Conservation (phyloP, 2,113 vertebrate genomes). For the Gnathonemus longibarbis region DNA sequence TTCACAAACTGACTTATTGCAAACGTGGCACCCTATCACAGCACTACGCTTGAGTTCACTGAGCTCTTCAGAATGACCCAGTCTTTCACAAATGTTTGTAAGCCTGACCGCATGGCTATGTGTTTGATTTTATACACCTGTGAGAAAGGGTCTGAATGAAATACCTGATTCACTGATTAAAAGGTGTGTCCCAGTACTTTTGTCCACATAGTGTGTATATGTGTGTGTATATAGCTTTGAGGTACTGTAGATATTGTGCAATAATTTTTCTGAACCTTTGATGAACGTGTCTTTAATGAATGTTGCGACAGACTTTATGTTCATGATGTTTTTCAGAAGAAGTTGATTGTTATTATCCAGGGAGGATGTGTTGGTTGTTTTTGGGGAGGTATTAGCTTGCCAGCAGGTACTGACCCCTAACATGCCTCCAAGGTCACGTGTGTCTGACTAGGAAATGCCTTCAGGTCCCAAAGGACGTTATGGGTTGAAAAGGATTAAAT, state of each 20-base stretch:
- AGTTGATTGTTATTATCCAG: not conserved
- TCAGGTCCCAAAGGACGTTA: not conserved
- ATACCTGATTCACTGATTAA: not conserved
- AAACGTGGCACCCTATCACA: too few relatives aligned
- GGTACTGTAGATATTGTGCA: not conserved
- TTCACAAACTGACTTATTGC: too few relatives aligned
- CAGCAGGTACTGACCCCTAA: not conserved
- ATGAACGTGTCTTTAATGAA: not conserved
- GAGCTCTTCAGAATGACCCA: too few relatives aligned
- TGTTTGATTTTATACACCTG: too few relatives aligned
- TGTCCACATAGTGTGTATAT: not conserved
- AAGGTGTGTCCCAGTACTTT: not conserved
- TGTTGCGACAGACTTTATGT: not conserved
- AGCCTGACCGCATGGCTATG: too few relatives aligned
- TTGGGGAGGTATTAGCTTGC: not conserved
- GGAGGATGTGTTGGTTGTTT: not conserved
- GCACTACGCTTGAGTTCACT: too few relatives aligned
- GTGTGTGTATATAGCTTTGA: not conserved
- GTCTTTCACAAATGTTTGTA: too few relatives aligned
- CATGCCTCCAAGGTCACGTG: not conserved
- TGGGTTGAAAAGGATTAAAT: conserved; percentile 1
- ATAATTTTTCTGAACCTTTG: not conserved
- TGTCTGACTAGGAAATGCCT: not conserved
- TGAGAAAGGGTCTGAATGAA: not conserved
- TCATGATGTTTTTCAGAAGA: not conserved